Conservation (phyloP, 1,140 invertebrate genomes). For the Eriosoma lanigerum region DNA sequence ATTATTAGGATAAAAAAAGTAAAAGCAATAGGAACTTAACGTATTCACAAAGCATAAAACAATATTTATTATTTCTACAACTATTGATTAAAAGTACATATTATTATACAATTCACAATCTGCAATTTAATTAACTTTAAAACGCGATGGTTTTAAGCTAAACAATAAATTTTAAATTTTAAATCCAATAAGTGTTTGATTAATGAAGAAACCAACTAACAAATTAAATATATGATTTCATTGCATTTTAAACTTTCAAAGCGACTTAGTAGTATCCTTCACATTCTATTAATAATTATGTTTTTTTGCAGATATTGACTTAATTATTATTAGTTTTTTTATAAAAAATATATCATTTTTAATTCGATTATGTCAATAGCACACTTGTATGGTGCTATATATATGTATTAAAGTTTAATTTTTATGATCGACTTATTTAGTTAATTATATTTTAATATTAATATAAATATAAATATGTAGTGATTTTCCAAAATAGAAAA, state of each 20-base stretch:
- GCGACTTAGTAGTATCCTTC: not conserved
- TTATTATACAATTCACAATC: not conserved
- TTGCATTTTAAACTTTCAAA: constrained; percentile 22
- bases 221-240: constrained; percentile 20
- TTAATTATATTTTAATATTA: too few relatives aligned
- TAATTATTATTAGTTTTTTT: not conserved
- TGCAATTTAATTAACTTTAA: constrained; percentile 19
- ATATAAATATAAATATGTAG: too few relatives aligned
- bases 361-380: not conserved
- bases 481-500: too few relatives aligned
- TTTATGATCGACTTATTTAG: too few relatives aligned
- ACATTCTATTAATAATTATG: not conserved
- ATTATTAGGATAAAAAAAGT: not conserved
- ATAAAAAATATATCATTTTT: not conserved
- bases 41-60: constrained; percentile 15
- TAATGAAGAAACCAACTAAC: constrained; percentile 26
- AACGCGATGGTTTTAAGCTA: not conserved
- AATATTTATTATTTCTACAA: constrained; percentile 26
- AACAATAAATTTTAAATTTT: not conserved
- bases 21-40: not conserved
- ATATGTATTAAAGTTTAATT: too few relatives aligned
- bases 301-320: not conserved
- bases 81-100: constrained; percentile 15
- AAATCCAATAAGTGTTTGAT: constrained; percentile 17
- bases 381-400: too few relatives aligned